Evolutionary conservation across 2,797 vertebrate species (phyloP), one percentile per base, ranked within the genome.

Genomic region (Labroides dimidiatus): DNA sequence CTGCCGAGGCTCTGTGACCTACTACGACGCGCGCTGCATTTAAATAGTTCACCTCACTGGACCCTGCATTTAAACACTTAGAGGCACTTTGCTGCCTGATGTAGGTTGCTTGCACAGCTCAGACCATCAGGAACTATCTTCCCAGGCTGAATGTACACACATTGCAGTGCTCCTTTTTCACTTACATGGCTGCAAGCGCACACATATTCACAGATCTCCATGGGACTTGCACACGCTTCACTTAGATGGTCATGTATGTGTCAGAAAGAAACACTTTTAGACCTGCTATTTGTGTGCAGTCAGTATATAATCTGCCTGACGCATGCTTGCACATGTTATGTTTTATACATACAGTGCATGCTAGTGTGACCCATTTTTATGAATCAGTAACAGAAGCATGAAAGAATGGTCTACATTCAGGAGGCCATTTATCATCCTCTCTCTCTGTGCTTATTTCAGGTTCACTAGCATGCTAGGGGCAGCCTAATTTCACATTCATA

Each of bases 341-440:
- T 72, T 70, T 47, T 47, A 43, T 63, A 54, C 54, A 61, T 57
- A 64, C 39, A 39, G 17, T 47, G 41, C 58, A 45, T 1, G 21
- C 48, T 41, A 43, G 36, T 47, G 16, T 89, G 89, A 90, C 87
- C 90, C 64, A 89, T 75, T 91, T 92, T 67, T 67, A 66, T 72
- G 60, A 83, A 78, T 75, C 75, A 67, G 19, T 71, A 66, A 59
- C 61, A 63, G 53, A 75, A 39, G 72, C 76, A 67, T 65, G 62
- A 70, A 72, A 55, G 60, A 75, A 43, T 56, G 64, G 55, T 82
- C 68, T 45, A 64, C 74, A 75, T 76, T 84, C 64, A 75, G 33
- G 47, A 72, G 60, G 45, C 30, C 66, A 21, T 12, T 52, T 78
- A 15, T 1, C 52, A 37, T 45, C 33, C 42, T n/a, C 27, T 20